Base-by-base conservation (phyloP, 2,888 invertebrate genomes). In the Dryadula phaetusa region DNA sequence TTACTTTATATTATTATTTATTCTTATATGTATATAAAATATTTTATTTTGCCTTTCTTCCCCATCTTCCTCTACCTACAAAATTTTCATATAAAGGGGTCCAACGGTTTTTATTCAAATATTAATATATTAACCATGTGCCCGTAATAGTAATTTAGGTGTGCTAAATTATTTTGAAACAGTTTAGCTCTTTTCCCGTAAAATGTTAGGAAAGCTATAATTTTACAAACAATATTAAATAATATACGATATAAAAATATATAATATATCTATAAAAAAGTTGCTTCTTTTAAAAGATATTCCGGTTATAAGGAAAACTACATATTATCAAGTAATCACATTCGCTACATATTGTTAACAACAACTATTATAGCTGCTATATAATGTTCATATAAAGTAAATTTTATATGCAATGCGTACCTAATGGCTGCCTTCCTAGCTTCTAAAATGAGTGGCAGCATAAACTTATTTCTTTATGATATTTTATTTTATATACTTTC, bases 391-490 rank as follows among this genome's bases (percentile, higher is more conserved):
- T 40, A 56, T 56, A 56, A 56, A 56, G 22, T 25, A 40, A 25
- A 40, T n/a, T 25, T n/a, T 40, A 32, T 56, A 56, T 40, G 22
- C 22, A 56, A 25, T 25, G 22, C 40, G 40, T 25, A 25, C 8
- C 22, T 8, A 22, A 56, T 40, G 25, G 53, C 7, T 37, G n/a
- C 22, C 16, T 22, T 56, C 22, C 56, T 25, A 37, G 40, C 22
- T 56, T 56, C 25, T 56, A 56, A 56, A 18, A 34, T 37, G 18
- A 56, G 14, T 14, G 10, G n/a, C 34, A 20, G 18, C 46, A 56
- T 54, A 56, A 56, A 54, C 14, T 28, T 54, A 64, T 64, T 56
- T 18, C 20, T 56, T 64, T 56, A 64, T 47, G 32, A 25, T n/a
- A 64, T 53, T 56, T 37, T 56, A 47, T 64, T 56, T 46, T 56